Base-by-base conservation (phyloP, 1,140 invertebrate genomes). In the Zaprionus vittiger region DNA sequence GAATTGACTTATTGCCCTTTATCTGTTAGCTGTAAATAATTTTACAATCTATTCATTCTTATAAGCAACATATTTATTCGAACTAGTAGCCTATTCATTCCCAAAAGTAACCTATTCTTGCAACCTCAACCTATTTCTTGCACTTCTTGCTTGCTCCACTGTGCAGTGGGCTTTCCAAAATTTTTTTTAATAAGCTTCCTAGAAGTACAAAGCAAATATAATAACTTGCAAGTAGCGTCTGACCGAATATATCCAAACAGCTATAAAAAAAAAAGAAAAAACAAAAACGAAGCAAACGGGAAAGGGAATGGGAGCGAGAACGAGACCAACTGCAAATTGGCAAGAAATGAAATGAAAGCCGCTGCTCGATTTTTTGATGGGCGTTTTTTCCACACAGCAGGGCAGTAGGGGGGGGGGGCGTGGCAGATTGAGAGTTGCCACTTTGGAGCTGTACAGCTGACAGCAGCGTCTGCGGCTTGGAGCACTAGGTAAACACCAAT, bases 151-250 rank as follows among this genome's bases (percentile, higher is more conserved):
- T 56, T 34, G 64, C 17, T 70, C 74, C 66, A 52, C 47, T 52
- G 47, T 52, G 47, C 47, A 14, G 11, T 49, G 1, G 20, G 47
- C 47, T 52, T 14, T 12, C 47, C 6, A 52, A 52, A 52, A 14
- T 24, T 71, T 81, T 89, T 90, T 90, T 84, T 89, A 89, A 89
- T 89, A 89, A 89, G 84, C 85, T 73, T 55, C 64, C 41, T 76
- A 90, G 79, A 90, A 90, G 85, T 85, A 90, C 85, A 91, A 75
- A 85, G 86, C 86, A 90, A 90, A 90, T 85, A 90, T 90, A 90
- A 90, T 90, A 90, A 90, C 86, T 91, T 90, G 82, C 82, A 90
- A 91, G 85, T 83, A 79, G 82, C 67, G 71, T 71, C 72, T 52
- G 78, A 70, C 78, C 84, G 71, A 61, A 67, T 73, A 59, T 34